Evolutionary conservation across 2,888 invertebrate genomes (phyloP), one percentile per base, ranked within the genome.

Genomic region (Tetrapedia diversipes): DNA sequence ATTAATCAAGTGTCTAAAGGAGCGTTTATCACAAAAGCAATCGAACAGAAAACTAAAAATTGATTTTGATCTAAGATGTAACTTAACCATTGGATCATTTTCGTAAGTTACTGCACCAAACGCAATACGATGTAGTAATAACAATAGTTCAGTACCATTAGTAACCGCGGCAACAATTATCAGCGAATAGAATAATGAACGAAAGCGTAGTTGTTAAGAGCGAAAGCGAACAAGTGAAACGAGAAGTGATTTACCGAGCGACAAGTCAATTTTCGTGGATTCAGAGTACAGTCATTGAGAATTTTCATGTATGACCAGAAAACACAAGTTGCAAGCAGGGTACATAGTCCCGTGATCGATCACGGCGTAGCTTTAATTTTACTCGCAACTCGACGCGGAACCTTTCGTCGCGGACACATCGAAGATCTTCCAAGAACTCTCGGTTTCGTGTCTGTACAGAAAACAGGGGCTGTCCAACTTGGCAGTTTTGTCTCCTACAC

Each of bases 391-490:
- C 43, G 27, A 60, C 19, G 7, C 43, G 57, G 27, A 43, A 68
- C 32, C 54, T 41, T 37, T 61, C 41, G 66, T 69, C 66, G 57
- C 72, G 80, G 66, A 47, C 66, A 32, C 32, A 45, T 24, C 60
- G 71, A 74, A 61, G 61, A 61, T 69, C 61, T 22, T 70, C 60
- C 49, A 56, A 66, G 56, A 72, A 67, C 53, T 74, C 53, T 74
- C 79, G 63, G 51, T 56, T 72, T 70, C 67, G 60, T 56, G 56
- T 67, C 77, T 84, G 79, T 81, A 78, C 80, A 79, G 77, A 81
- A 86, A 79, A 66, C 80, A 82, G 85, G 80, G 82, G 77, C 70
- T 68, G 75, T 77, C 78, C 83, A 81, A 79, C 78, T 75, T 81
- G 86, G 85, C 85, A 86, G 83, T 85, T 85, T 86, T 86, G 61